phyloP scores from a whole-genome alignment of 2,888 invertebrate species.

The Acholoe squamosa region DNA sequence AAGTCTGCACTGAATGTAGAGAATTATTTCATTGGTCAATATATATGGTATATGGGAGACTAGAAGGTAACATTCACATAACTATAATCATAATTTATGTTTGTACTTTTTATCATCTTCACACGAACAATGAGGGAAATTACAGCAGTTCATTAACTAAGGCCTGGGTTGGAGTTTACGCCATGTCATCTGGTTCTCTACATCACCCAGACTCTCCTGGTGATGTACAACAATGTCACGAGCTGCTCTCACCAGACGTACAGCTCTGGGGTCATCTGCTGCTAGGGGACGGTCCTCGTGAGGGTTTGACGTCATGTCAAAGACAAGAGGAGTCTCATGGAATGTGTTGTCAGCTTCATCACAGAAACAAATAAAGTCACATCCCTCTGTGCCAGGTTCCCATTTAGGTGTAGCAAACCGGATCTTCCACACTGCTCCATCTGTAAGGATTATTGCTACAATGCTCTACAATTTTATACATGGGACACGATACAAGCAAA shows the following conservation, averaged over 20 bases:
- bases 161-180: conserved; percentile 74
- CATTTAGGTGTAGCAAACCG: conserved; percentile 79
- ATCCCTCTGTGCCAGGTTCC: conserved; percentile 76
- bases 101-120: conserved; percentile 67
- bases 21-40: no score
- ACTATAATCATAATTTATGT: not conserved
- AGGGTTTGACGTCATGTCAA: conserved; percentile 83
- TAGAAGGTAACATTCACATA: no score
- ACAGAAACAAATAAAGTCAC: conserved; percentile 78
- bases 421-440: conserved; percentile 79
- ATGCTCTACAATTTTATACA: no score
- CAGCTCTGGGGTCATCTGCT: conserved; percentile 68
- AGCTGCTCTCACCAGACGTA: conserved; percentile 70
- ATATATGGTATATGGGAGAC: no score
- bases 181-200: conserved; percentile 75
- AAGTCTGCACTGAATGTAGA: no score
- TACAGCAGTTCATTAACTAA: conserved; percentile 82
- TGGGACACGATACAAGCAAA: no score
- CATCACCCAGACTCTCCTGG: conserved; percentile 71
- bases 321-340: conserved; percentile 83
- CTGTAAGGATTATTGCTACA: no score
- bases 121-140: conserved; percentile 80
- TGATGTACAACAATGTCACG: conserved; percentile 74
- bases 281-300: conserved; percentile 82
- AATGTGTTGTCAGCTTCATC: conserved; percentile 73